phyloP scores from a whole-genome alignment of 2,888 invertebrate genomes.

The Entomobrya proxima region DNA sequence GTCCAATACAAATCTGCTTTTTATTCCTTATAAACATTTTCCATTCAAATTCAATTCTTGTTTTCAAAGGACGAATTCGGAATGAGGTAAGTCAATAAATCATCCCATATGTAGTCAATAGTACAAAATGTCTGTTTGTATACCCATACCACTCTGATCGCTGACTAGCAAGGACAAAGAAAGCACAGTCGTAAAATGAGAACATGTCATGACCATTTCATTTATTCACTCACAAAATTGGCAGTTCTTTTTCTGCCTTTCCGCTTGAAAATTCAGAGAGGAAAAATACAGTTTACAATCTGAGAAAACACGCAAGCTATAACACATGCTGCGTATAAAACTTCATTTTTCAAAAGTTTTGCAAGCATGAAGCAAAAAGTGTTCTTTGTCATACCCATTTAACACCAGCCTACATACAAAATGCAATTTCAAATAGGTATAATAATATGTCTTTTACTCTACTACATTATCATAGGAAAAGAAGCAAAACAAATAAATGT shows the following conservation, averaged over 20 bases:
- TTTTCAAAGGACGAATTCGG: background rate
- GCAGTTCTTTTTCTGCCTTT: background rate
- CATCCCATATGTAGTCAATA: background rate
- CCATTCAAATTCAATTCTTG: background rate
- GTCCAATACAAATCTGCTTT: background rate
- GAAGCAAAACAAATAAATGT: constrained; percentile 42
- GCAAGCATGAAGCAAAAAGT: too few species aligned
- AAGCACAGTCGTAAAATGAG: background rate
- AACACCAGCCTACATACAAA: too few species aligned
- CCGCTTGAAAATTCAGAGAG: too few species aligned
- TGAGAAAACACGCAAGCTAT: background rate
- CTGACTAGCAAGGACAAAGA: background rate
- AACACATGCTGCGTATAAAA: too few species aligned
- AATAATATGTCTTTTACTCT: background rate
- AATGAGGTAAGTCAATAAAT: constrained; percentile 31
- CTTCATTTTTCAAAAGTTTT: too few species aligned
- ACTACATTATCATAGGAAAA: too few species aligned
- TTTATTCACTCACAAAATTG: background rate
- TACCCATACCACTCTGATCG: too few species aligned
- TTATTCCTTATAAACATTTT: background rate
- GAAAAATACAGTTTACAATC: too few species aligned
- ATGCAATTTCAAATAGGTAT: background rate
- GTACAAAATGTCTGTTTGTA: too few species aligned
- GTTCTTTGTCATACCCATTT: too few species aligned
- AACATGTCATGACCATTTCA: background rate